A percentile compares a stretch with the other conserved stretches of the same genome.
Evolutionary conservation across 2,113 vertebrate genomes (phyloP).

Genomic region (Pelodiscus sinensis): DNA sequence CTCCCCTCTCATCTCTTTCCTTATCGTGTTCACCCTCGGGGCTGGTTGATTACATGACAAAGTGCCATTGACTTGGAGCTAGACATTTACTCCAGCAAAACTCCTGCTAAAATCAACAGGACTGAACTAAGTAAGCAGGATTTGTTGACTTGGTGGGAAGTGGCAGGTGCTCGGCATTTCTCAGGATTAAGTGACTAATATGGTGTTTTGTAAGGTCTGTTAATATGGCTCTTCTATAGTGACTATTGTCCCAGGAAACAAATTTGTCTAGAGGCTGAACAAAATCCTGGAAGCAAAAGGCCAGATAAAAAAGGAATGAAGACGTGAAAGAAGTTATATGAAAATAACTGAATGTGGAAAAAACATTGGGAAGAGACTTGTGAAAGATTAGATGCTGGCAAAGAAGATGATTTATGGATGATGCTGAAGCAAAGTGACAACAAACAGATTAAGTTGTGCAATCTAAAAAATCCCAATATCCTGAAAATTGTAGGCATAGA

Average conservation of each 20-base stretch:
- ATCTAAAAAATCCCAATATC: neutral
- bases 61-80: too few species aligned
- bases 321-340: neutral
- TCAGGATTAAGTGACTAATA: neutral
- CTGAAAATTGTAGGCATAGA: neutral
- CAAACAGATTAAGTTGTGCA: neutral
- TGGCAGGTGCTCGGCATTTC: neutral
- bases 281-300: neutral
- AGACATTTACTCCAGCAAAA: too few species aligned
- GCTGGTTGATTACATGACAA: neutral
- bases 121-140: too few species aligned
- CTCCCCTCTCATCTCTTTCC: neutral
- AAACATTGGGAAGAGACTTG: neutral
- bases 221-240: neutral
- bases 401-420: neutral
- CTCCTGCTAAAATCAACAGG: too few species aligned
- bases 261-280: neutral
- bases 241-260: neutral
- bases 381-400: too few species aligned
- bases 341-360: neutral
- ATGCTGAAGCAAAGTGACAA: neutral
- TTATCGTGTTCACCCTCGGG: neutral
- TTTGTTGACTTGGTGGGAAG: neutral
- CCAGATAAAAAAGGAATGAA: neutral
- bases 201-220: neutral